Evolutionary conservation across 2,888 invertebrate species (phyloP).

Genomic region (Agonum fuliginosum): DNA sequence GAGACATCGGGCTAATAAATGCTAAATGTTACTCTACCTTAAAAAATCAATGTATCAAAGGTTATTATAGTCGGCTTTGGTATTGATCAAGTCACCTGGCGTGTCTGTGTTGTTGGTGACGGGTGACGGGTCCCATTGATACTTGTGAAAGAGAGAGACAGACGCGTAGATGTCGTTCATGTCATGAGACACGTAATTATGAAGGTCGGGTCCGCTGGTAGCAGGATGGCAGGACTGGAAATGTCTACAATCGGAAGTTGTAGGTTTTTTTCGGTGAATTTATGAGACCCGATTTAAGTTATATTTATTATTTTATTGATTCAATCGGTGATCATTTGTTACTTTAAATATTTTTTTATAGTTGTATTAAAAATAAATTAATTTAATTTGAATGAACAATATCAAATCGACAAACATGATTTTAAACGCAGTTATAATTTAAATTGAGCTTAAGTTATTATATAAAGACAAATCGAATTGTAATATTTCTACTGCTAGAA

Average conservation of each 20-base stretch:
- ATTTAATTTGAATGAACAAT: too few relatives aligned
- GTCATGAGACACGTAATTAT: constrained; percentile 10
- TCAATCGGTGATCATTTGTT: too few relatives aligned
- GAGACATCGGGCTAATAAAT: neutral
- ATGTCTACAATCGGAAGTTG: too few relatives aligned
- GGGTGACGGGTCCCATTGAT: constrained; percentile 31
- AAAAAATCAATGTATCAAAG: constrained; percentile 70
- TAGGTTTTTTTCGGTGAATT: neutral
- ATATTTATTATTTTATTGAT: too few relatives aligned
- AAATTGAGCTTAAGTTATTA: too few relatives aligned
- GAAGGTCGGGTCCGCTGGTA: constrained; percentile 3
- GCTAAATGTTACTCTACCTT: constrained; percentile 56
- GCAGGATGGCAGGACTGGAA: neutral
- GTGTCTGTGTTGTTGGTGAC: constrained; percentile 24
- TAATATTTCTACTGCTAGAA: too few relatives aligned
- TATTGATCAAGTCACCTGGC: constrained; percentile 66
- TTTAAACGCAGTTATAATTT: too few relatives aligned
- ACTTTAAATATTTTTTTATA: too few relatives aligned
- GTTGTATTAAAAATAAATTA: too few relatives aligned
- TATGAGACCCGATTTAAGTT: too few relatives aligned
- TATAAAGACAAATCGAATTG: too few relatives aligned
- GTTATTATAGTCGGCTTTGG: constrained; percentile 68
- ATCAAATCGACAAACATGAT: too few relatives aligned
- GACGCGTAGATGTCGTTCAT: constrained; percentile 10
- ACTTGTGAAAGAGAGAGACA: neutral